Conservation (phyloP, 2,888 invertebrate genomes). For the Caprella mutica region DNA sequence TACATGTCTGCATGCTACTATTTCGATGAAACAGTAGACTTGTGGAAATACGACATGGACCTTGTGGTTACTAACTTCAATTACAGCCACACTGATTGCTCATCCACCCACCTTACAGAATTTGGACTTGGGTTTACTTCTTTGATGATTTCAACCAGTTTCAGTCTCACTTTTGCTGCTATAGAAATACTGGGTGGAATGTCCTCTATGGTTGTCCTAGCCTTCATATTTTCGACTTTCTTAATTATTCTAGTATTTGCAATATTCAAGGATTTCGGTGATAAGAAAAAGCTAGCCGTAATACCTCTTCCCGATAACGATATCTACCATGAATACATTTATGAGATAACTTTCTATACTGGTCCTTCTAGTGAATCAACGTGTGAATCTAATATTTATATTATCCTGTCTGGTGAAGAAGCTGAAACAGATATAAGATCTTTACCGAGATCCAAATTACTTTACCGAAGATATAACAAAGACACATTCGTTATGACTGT, state of each 20-base stretch:
- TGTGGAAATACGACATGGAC: conserved; percentile 38
- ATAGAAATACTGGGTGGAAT: conserved; percentile 41
- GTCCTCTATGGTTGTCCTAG: conserved; percentile 41
- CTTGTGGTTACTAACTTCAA: conserved; percentile 9
- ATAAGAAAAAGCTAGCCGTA: conserved; percentile 16
- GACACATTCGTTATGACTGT: conserved; percentile 31
- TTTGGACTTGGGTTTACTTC: conserved; percentile 44
- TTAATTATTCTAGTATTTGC: conserved; percentile 39
- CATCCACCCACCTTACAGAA: conserved; percentile 41
- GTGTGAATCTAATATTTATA: conserved; percentile 26
- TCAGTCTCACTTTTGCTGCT: conserved; percentile 43
- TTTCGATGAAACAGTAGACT: conserved; percentile 36
- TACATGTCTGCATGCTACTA: conserved; percentile 41
- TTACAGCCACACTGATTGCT: conserved; percentile 12
- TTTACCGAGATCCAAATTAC: conserved; percentile 26
- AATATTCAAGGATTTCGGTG: conserved; percentile 35
- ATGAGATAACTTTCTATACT: conserved; percentile 29
- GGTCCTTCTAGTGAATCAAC: conserved; percentile 26
- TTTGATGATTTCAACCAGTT: conserved; percentile 45
- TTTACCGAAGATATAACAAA: conserved; percentile 24
- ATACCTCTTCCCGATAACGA: conserved; percentile 38
- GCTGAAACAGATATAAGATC: conserved; percentile 38
- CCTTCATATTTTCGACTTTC: conserved; percentile 40
- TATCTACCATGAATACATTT: conserved; percentile 36
- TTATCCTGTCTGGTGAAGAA: conserved; percentile 38